Evolutionary conservation across 1,140 invertebrate species (phyloP).

Genomic region (Caligus rogercresseyi): DNA sequence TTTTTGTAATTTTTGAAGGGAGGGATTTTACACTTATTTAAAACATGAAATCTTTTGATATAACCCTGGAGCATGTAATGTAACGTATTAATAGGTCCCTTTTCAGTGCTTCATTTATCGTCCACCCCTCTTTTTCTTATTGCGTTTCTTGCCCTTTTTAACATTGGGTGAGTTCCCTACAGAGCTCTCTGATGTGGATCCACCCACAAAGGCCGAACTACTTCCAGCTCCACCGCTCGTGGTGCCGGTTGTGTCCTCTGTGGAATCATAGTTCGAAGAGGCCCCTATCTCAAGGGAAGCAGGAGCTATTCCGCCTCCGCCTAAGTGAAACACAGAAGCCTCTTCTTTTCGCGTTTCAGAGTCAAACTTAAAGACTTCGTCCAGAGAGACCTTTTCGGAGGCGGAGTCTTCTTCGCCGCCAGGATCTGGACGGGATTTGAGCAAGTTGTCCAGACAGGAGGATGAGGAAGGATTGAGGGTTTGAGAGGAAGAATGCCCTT

Average conservation of each 20-base stretch:
- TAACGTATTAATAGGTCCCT: too few relatives aligned
- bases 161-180: conserved; percentile 5
- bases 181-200: neutral
- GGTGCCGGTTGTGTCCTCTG: neutral
- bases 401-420: neutral
- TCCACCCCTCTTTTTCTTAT: conserved; percentile 1
- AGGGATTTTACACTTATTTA: too few relatives aligned
- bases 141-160: neutral
- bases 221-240: neutral
- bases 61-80: too few relatives aligned
- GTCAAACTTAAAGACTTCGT: conserved; percentile 17
- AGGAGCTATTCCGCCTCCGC: neutral
- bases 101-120: too few relatives aligned
- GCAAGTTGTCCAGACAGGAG: neutral
- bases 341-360: neutral
- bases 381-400: neutral
- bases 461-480: neutral
- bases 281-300: neutral
- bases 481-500: neutral
- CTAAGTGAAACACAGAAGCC: too few relatives aligned
- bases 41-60: too few relatives aligned
- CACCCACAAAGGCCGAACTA: neutral
- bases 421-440: neutral
- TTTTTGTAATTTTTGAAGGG: too few relatives aligned
- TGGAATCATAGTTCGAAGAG: neutral